Evolutionary conservation across 1,140 invertebrate species (phyloP), one percentile per base, ranked within the genome.

Genomic region (Hylyphantes graminicola): DNA sequence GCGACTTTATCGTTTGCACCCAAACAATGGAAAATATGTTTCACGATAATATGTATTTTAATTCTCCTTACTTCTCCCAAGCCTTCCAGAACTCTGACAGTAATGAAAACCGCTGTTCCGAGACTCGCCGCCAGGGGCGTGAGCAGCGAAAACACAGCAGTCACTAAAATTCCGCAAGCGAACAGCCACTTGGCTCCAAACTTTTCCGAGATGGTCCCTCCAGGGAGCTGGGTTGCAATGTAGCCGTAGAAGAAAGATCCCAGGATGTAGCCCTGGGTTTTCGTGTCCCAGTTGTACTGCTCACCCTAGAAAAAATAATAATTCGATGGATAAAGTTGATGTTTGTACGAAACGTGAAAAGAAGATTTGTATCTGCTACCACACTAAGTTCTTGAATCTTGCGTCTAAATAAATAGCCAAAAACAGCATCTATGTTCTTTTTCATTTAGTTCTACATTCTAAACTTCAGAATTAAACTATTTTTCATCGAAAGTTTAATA

Each of bases 191-290:
- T 96, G 3, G 94, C 95, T 7, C 94, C 95, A 86, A 94, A 92
- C 53, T 93, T 89, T 89, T 96, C 95, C 0, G 95, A 93, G 63
- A 96, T 89, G 77, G 93, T 91, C 0, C 94, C 95, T 54, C 94
- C 94, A 0, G 96, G 95, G 65, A 97, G 90, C 90, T 97, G 94
- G 0, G 94, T 94, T 0, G 95, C 89, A 65, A 96, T 92, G 87
- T 96, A 96, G 9, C 95, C 95, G 93, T 94, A 95, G 88, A 96
- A 96, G 88, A 96, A 96, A 15, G 94, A 93, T 50, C 93, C 93
- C 64, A 96, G 90, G 85, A 97, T 94, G 80, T 95, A 89, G 72
- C 73, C 74, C 64, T 87, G 80, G 13, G 72, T 55, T 13, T 87
- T 65, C 11, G 78, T 35, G 53, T 87, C 80, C 87, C 87, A 87